Evolutionary conservation across 2,113 vertebrate genomes (phyloP), one percentile per base, ranked within the genome.

Genomic region (Ctenomys sociabilis): DNA sequence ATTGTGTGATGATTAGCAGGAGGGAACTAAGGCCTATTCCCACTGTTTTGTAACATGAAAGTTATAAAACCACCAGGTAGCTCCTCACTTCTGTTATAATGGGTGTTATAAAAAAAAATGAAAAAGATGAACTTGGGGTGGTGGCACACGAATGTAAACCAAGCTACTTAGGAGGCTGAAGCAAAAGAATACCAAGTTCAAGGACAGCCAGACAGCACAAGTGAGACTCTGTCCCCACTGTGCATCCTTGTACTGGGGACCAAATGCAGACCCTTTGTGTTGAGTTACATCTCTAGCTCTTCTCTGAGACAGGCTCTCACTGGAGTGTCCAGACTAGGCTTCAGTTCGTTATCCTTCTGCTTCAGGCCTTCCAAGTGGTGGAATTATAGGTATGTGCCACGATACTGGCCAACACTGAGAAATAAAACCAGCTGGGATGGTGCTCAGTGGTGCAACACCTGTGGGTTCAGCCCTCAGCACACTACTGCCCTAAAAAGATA

Each of bases 1-100:
- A 40, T 63, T 88, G 30, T 37, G 19, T 28, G 13, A 59, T 7
- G 1, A n/a, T 30, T 72, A 64, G 61, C 82, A 83, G 70, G 45
- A 77, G 30, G 59, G 70, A 92, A 85, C 54, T 77, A 90, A 85
- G 2, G 85, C 24, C 8, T 7, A 26, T 16, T 57, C 5, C 57
- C 11, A 37, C 63, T 88, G 17, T 92, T 89, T 88, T 22, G 80
- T 57, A 93, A 32, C 45, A 83, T 77, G 64, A 93, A 94, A 93
- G 90, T 85, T 90, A 5, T 72, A 59, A 91, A 59, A 45, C 52
- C 54, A 61, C 61, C 28, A 72, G 8, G 40, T 43, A 43, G 22
- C 37, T 45, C 30, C 37, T 91, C 63, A 68, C 49, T 57, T 82
- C n/a, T 45, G 26, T 40, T 83, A 59, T 49, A 83, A 7, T 30